Base-by-base conservation (phyloP, 2,888 invertebrate genomes). In the Cataglyphis albicans region DNA sequence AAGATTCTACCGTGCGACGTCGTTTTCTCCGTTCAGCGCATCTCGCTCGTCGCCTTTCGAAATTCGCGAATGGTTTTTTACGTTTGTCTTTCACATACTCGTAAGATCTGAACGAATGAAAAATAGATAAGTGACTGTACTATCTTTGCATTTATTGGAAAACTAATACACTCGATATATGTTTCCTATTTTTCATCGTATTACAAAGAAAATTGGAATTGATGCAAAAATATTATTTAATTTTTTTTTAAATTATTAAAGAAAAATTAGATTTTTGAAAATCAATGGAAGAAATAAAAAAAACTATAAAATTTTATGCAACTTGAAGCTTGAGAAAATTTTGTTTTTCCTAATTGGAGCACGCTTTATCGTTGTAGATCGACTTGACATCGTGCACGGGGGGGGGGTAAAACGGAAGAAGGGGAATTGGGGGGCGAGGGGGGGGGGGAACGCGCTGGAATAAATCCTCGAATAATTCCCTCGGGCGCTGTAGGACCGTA, bases 381-480 rank as follows among this genome's bases (percentile, higher is more conserved):
- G 21, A 70, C 21, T 9, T 72, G 73, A 59, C 72, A 78, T 72
- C 78, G 44, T 72, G 44, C 29, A 21, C 44, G n/a, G n/a, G n/a
- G n/a, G n/a, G 21, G 32, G 15, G 12, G 4, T 52, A 35, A 78
- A 67, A 5, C 55, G 10, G 6, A 25, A 10, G n/a, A 32, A 32
- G 32, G 32, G 0, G 32, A 25, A 29, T 1, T n/a, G n/a, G n/a
- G n/a, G n/a, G n/a, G n/a, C n/a, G n/a, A 12, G 67, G 55, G 12
- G n/a, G 7, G 52, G 52, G 48, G 12, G 7, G 12, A 29, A 25
- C 3, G 76, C 52, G 48, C n/a, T 67, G 83, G 61, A 84, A 89
- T 90, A 90, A 89, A 89, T 89, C 84, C 78, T 89, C 55, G 83
- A 84, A 82, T 90, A 89, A 89, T 89, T 89, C 85, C 86, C 86